Percentiles rank a stretch among this genome's conserved stretches.
These are phyloP conservation scores for Nesometra sesokonis DNA, from an alignment of 35 echinoderm and acorn worm species.

Conservation along the genomic window DNA sequence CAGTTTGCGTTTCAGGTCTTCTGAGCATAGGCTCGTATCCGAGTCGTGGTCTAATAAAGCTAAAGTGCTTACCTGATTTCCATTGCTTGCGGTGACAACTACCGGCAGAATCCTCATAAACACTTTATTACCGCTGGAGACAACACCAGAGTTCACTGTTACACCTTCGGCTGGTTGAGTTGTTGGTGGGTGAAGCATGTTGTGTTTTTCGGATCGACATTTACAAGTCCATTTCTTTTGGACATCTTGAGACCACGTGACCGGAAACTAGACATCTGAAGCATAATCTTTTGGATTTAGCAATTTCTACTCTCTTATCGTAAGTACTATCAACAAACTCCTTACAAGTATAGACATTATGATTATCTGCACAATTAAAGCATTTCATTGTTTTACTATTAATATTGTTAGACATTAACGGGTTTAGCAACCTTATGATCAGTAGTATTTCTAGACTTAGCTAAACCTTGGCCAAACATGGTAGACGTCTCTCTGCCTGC, in stretches of 20 bases:
- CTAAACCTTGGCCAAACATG: conserved; percentile 28
- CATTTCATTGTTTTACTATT: conserved; percentile 17
- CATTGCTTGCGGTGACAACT: conserved; percentile 10
- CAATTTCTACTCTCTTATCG: conserved; percentile 4
- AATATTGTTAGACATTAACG: conserved; percentile 12
- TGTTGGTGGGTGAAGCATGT: not conserved
- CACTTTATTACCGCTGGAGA: conserved; percentile 17
- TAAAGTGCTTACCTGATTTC: conserved; percentile 17
- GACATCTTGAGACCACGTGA: conserved; percentile 2
- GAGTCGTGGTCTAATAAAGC: conserved; percentile 32
- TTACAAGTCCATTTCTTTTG: conserved; percentile 8
- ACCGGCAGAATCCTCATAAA: conserved; percentile 30
- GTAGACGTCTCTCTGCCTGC: conserved; percentile 12
- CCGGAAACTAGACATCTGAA: conserved; percentile 20
- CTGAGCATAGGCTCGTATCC: conserved; percentile 21
- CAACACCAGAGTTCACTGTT: conserved; percentile 11
- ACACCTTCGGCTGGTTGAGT: not conserved
- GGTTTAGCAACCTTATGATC: not conserved
- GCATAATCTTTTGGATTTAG: conserved; percentile 14
- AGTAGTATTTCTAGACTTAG: conserved; percentile 6
- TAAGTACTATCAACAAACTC: conserved; percentile 10
- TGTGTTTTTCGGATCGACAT: conserved; percentile 7
- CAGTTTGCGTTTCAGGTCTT: conserved; percentile 10
- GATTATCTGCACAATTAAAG: conserved; percentile 13
- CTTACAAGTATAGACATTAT: conserved; percentile 17